Evolutionary conservation across 2,888 invertebrate species (phyloP).

Genomic region (Drosophila mayaguana): DNA sequence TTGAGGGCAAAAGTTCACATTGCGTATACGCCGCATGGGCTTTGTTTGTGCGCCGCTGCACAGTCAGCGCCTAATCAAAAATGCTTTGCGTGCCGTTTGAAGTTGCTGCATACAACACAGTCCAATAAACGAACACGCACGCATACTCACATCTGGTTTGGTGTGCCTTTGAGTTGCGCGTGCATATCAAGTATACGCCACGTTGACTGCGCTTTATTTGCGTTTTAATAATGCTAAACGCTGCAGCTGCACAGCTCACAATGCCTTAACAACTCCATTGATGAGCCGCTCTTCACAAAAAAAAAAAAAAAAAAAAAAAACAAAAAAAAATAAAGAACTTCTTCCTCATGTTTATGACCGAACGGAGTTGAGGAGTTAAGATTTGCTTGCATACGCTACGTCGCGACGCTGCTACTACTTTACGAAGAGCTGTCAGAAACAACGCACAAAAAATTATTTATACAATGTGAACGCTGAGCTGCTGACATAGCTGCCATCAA

Average conservation of each 20-base stretch:
- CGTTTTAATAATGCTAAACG: conserved; percentile 66
- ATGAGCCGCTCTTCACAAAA: conserved; percentile 25
- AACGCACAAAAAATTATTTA: conserved; percentile 75
- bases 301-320: neutral
- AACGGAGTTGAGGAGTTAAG: conserved; percentile 12
- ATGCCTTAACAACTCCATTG: conserved; percentile 46
- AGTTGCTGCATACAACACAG: conserved; percentile 51
- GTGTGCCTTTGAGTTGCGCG: neutral
- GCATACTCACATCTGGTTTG: neutral
- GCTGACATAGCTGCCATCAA: conserved; percentile 48
- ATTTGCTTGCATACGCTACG: conserved; percentile 13
- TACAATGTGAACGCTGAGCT: conserved; percentile 49
- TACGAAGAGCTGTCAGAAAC: conserved; percentile 61
- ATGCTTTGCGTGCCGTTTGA: conserved; percentile 76
- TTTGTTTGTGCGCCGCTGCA: conserved; percentile 19
- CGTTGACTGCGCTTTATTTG: conserved; percentile 61
- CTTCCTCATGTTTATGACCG: conserved; percentile 28
- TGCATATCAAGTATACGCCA: conserved; percentile 52
- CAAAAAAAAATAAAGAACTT: conserved; percentile 7
- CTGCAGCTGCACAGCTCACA: conserved; percentile 25
- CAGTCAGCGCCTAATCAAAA: conserved; percentile 73
- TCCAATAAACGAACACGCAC: conserved; percentile 11
- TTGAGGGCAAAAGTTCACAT: conserved; percentile 58
- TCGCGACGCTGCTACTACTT: conserved; percentile 13
- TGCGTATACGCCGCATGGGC: conserved; percentile 71